Percentiles rank a stretch among this genome's conserved stretches.
Evolutionary conservation across 1,140 invertebrate genomes (phyloP).

Genomic region (Melanaphis sacchari): DNA sequence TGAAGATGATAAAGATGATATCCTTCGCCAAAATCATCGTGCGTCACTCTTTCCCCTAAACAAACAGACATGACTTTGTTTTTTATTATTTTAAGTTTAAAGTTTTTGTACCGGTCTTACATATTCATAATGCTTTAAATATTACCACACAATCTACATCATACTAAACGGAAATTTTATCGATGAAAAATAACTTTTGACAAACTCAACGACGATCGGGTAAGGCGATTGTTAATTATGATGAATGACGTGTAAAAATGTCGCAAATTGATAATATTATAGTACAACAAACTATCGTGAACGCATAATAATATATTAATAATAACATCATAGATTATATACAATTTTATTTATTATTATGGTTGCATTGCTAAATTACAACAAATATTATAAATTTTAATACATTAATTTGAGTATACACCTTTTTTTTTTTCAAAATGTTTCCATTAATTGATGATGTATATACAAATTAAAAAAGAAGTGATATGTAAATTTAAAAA

Average conservation of each 20-base stretch:
- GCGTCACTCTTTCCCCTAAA: accelerated
- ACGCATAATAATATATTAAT: too few species aligned
- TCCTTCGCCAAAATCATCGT: neutral
- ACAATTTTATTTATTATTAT: too few species aligned
- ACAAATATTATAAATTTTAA: too few species aligned
- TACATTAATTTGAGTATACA: too few species aligned
- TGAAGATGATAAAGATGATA: neutral
- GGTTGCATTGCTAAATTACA: too few species aligned
- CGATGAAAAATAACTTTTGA: neutral
- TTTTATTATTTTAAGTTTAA: neutral
- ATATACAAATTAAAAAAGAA: too few species aligned
- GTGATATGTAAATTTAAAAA: too few species aligned
- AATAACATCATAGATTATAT: too few species aligned
- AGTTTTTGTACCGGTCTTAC: neutral
- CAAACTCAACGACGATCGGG: neutral
- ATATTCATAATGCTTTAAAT: neutral
- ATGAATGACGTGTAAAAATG: neutral
- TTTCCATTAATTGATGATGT: too few species aligned
- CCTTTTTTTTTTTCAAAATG: too few species aligned
- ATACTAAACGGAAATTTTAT: neutral
- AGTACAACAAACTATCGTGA: too few species aligned
- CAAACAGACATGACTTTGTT: neutral
- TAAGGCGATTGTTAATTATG: neutral
- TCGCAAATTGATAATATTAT: neutral
- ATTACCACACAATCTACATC: neutral